phyloP scores from a whole-genome alignment of 1,140 invertebrate species.

The Lepidurus couesii region DNA sequence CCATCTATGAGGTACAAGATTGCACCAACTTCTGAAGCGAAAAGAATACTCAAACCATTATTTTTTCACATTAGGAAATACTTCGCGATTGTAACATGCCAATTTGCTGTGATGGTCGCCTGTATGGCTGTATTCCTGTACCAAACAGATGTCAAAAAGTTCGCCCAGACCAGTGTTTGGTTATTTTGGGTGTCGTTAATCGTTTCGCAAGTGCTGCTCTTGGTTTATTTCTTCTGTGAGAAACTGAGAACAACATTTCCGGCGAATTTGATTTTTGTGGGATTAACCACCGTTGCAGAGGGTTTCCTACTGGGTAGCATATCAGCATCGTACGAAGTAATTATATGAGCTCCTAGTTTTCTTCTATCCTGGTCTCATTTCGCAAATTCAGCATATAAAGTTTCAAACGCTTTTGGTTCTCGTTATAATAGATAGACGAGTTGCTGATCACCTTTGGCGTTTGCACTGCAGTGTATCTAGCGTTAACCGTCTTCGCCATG shows the following conservation, averaged over 20 bases:
- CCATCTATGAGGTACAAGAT: slow-evolving; percentile 30
- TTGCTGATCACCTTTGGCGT: slow-evolving; percentile 47
- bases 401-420: too few relatives aligned
- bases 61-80: slow-evolving; percentile 45
- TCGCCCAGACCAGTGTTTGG: slow-evolving; percentile 37
- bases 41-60: not conserved
- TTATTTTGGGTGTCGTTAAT: slow-evolving; percentile 42
- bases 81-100: slow-evolving; percentile 51
- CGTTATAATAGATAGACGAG: slow-evolving; percentile 37
- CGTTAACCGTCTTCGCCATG: slow-evolving; percentile 53
- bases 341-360: not conserved
- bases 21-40: not conserved
- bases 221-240: slow-evolving; percentile 51
- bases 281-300: too few relatives aligned
- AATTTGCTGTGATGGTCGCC: slow-evolving; percentile 50
- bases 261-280: slow-evolving; percentile 41
- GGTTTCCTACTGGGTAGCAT: too few relatives aligned
- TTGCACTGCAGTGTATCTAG: slow-evolving; percentile 47
- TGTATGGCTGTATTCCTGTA: slow-evolving; percentile 50
- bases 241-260: slow-evolving; percentile 48
- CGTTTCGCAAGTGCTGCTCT: slow-evolving; percentile 44
- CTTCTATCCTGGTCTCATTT: not conserved
- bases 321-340: too few relatives aligned
- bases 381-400: too few relatives aligned
- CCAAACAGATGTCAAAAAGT: slow-evolving; percentile 45